Base-by-base conservation (phyloP, 2,113 vertebrate species). In the Lasiurus cinereus region DNA sequence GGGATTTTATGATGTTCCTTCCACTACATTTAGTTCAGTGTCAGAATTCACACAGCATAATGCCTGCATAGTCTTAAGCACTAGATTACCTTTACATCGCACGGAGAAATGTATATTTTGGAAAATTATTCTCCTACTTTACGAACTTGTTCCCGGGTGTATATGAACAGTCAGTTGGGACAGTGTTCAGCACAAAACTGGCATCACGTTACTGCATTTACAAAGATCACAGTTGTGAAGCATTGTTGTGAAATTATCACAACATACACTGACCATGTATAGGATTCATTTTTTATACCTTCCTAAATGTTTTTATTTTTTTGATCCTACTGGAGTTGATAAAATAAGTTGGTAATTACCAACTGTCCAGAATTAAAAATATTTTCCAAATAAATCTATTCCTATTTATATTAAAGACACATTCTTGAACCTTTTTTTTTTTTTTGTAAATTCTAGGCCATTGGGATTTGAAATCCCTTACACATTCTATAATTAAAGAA, bases 1-100 rank as follows among this genome's bases (percentile, higher is more conserved):
- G 73, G 82, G 43, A 94, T 36, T 96, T 96, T 98, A 97, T 98
- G 97, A 96, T 77, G 33, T 92, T 83, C 15, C 93, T 97, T 97
- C 92, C 95, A 97, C 95, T 97, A 97, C 97, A 95, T 96, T 94
- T 97, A 96, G 94, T 72, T 94, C 88, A 92, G 88, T 94, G 90
- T 94, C 88, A 95, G 82, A 91, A 97, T 83, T 94, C 90, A 95
- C 85, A 88, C 82, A 91, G 54, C 67, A 94, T 88, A 96, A 84
- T 66, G 84, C n/a, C 73, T 86, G 14, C 36, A 79, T 64, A 46
- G 73, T 96, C 67, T 88, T 95, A 92, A 96, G 87, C 64, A 70
- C 56, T 31, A 48, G 88, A 94, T 96, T 94, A 95, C 39, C 88
- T 94, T 96, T 88, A 93, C 16, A 78, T 52, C 5, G 72, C 22